Percentiles rank a stretch among this genome's conserved stretches.
phyloP scores from a whole-genome alignment of 53 echinoderm and acorn worm species.

The Echinarachnius parma region DNA sequence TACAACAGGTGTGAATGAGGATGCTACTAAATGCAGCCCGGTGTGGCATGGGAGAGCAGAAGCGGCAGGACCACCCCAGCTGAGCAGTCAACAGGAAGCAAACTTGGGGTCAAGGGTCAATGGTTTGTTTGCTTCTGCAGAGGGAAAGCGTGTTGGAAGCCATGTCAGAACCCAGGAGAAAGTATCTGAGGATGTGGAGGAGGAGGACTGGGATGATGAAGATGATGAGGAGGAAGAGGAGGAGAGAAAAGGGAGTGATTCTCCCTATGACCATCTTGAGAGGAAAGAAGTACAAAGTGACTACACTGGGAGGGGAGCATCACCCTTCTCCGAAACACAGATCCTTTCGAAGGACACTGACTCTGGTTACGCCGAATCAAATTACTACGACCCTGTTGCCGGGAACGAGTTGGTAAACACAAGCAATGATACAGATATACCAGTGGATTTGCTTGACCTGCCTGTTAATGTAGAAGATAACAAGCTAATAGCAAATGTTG shows the following conservation, averaged over 20 bases:
- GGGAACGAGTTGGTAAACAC: background rate
- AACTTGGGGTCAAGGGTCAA: constrained; percentile 29
- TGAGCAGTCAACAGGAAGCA: background rate
- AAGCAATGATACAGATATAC: background rate
- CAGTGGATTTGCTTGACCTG: constrained; percentile 4
- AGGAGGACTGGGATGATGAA: background rate
- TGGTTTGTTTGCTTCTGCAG: constrained; percentile 11
- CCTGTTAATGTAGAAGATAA: background rate
- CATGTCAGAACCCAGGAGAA: background rate
- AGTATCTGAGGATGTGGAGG: background rate
- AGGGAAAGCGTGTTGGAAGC: background rate
- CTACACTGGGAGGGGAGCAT: too few species aligned
- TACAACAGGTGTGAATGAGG: constrained; percentile 17
- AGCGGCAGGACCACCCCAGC: background rate
- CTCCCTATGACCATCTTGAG: background rate
- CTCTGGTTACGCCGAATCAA: constrained; percentile 16
- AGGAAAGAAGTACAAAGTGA: too few species aligned
- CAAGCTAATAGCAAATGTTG: background rate
- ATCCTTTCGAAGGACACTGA: background rate
- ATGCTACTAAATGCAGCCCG: constrained; percentile 4
- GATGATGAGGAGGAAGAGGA: background rate
- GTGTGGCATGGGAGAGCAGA: background rate
- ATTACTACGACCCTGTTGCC: background rate
- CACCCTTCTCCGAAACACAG: background rate
- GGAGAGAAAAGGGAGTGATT: constrained; percentile 19